Conservation (phyloP, 2,113 vertebrate species). For the Mastomys coucha region DNA sequence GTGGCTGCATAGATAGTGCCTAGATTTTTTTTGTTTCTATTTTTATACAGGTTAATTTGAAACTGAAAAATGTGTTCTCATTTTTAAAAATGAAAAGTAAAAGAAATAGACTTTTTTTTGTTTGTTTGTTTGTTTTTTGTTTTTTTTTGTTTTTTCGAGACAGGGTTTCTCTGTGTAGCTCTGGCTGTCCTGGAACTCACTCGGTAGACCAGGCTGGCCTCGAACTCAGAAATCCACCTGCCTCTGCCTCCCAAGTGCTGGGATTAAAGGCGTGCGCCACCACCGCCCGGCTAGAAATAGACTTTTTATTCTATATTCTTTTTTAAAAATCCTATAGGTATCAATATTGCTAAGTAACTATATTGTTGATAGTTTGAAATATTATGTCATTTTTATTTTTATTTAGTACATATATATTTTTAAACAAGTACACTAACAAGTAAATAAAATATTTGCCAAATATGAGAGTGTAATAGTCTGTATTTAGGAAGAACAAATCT, state of each 20-base stretch:
- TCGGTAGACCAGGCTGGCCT: no score
- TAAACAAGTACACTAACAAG: not conserved
- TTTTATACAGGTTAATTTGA: conserved; percentile 5
- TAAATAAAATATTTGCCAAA: conserved; percentile 45
- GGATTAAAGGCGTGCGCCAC: no score
- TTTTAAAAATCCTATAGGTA: not conserved
- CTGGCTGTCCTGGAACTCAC: no score
- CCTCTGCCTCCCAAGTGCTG: no score
- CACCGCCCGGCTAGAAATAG: no score
- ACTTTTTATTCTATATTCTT: conserved; percentile 5
- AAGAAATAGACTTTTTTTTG: not conserved
- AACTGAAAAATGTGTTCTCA: not conserved
- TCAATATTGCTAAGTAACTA: not conserved
- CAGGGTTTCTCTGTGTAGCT: no score
- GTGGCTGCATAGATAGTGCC: not conserved
- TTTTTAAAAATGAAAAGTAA: conserved; percentile 27
- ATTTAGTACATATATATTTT: not conserved
- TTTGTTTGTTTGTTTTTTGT: no score
- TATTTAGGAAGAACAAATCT: not conserved
- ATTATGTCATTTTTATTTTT: not conserved
- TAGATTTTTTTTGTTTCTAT: not conserved
- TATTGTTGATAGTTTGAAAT: conserved; percentile 29
- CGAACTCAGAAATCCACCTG: no score
- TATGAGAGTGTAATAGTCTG: conserved; percentile 17
- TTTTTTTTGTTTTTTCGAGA: no score